Base-by-base conservation (phyloP, 2,888 invertebrate species). In the Ariolimax columbianus region DNA sequence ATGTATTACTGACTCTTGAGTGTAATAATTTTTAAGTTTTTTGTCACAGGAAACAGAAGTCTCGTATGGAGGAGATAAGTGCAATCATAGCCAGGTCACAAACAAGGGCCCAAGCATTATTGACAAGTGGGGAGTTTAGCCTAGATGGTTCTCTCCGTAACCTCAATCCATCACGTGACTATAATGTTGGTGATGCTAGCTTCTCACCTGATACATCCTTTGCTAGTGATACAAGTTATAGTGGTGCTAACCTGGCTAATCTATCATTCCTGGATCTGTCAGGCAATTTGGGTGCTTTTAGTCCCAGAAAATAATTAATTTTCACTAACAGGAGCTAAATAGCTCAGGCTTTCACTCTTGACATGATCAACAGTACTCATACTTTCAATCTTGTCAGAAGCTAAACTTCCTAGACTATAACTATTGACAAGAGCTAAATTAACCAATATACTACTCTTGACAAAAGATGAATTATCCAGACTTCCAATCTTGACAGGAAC, bases 61-160 rank as follows among this genome's bases (percentile, higher is more conserved):
- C 90, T 78, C 87, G 93, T 33, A 92, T 92, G 90, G 93, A 93
- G 87, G 92, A 92, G 77, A 93, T 93, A 81, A 93, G 93, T 84
- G 93, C 92, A 82, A 91, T 93, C 59, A 93, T 93, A 63, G 92
- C 92, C 0, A 82, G 91, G 30, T 92, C 93, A 11, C 92, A 93
- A 89, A 89, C 91, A 0, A 90, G 92, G 63, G 93, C 93, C 11
- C 91, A 92, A 83, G 91, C 90, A 75, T 88, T 93, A 86, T 85
- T 93, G 81, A 90, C 93, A 23, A 88, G 91, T 19, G 91, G 93
- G 26, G 90, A 89, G 9, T 90, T 89, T 79, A 85, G 33, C 43
- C 43, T 84, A 43, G 86, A 86, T 51, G 86, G 81, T 17, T 80
- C 81, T 23, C 81, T 88, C 23, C 77, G 83, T 38, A 83, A 88